Evolutionary conservation across 2,888 invertebrate species (phyloP), one percentile per base, ranked within the genome.

Genomic region (Ceratothoa steindachneri): DNA sequence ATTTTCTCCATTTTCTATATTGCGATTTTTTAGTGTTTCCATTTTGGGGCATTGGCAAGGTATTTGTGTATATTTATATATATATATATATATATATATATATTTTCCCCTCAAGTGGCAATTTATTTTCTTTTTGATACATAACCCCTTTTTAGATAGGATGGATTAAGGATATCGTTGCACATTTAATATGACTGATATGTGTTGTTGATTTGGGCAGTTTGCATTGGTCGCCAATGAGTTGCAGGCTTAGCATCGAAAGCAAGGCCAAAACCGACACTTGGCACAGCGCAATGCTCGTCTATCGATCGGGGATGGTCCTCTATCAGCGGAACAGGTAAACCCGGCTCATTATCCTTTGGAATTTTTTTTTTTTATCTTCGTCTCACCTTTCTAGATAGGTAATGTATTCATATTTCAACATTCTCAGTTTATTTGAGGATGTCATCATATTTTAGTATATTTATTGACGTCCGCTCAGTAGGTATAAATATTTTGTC

Each of bases 181-280:
- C n/a, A n/a, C 60, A 60, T 60, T 24, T 60, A 60, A n/a, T 24
- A 60, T 60, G 60, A 60, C 60, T 60, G 60, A 60, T 60, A 60
- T 24, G 27, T 60, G 60, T 60, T 60, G 60, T 60, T 60, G 24
- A 60, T 60, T 60, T 60, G 60, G 60, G 60, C 60, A 60, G 60
- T 60, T 55, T 60, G 22, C 60, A 60, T 24, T 60, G 60, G 60
- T 60, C 60, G 60, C 60, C 22, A 60, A 60, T 24, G 60, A 60
- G 60, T 60, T 60, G 60, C 60, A 24, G 19, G 60, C 60, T 60
- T 60, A 60, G 60, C 60, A 60, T 24, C 22, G 60, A 60, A 60
- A 60, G 60, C n/a, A 60, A 60, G 24, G 60, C 60, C 24, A 22
- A n/a, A 60, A n/a, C 60, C 24, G 60, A 24, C 22, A 60, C n/a